Evolutionary conservation across 2,888 invertebrate genomes (phyloP), one percentile per base, ranked within the genome.

Genomic region (Eudasyphora cyanicolor): DNA sequence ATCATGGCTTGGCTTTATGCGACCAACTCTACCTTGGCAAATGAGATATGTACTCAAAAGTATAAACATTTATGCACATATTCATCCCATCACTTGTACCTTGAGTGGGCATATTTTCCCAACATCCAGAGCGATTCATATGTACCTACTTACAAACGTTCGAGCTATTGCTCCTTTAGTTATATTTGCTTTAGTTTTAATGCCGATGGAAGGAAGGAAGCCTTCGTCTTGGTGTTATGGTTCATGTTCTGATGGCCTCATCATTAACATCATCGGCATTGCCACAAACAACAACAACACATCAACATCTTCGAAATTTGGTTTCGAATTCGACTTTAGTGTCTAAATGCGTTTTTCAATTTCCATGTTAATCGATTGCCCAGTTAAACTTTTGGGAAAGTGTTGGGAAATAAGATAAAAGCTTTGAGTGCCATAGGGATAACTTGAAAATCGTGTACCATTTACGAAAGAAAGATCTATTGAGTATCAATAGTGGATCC

Each of bases 301-400:
- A 24, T 21, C 35, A 64, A 12, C 35, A 38, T 35, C 64, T 21
- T 35, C 64, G 21, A 38, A 57, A 60, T 29, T 64, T 21, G 64
- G 64, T 14, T 64, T 35, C 6, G 17, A n/a, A 38, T 64, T 19
- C 38, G 19, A 64, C 83, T 80, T 80, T 57, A 83, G 76, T 45
- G 78, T 78, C 81, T 78, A 81, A 84, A 84, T 84, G 84, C 84
- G 84, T 84, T 84, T 81, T 84, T 76, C 67, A 57, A 76, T 79
- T 84, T 84, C 69, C 76, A 67, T 81, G 71, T 78, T 73, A 75
- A 78, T n/a, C 17, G 10, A 45, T 64, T 19, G 67, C 64, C 35
- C 45, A 70, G 75, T 32, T 10, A 54, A 76, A 32, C 17, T 14
- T 45, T 51, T 42, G 38, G 49, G 64, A 29, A 12, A n/a, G n/a